phyloP scores from a whole-genome alignment of 2,888 invertebrate species.

The Polydrusus cervinus region DNA sequence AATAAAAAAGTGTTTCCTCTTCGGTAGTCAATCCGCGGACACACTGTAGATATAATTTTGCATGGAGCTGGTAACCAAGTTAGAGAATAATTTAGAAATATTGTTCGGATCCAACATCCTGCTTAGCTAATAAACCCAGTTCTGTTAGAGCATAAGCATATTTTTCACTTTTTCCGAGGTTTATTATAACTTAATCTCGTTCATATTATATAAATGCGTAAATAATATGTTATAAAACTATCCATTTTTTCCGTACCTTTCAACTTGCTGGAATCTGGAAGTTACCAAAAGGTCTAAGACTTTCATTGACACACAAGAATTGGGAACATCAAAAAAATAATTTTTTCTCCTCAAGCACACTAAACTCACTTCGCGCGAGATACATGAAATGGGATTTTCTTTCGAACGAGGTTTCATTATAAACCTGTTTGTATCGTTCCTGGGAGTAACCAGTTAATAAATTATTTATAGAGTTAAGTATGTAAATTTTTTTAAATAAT shows the following conservation, averaged over 20 bases:
- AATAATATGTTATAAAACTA: neutral
- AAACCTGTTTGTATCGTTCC: slow-evolving; percentile 11
- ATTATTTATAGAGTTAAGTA: slow-evolving; percentile 29
- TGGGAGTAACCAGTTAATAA: slow-evolving; percentile 32
- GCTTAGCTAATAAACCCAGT: too few species aligned
- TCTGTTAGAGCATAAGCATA: too few species aligned
- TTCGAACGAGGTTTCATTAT: slow-evolving; percentile 4
- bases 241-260: slow-evolving; percentile 63
- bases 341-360: neutral
- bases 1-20: too few species aligned
- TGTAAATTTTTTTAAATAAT: slow-evolving; percentile 13
- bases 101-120: too few species aligned
- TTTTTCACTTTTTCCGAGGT: neutral
- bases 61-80: too few species aligned
- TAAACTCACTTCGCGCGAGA: neutral
- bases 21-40: too few species aligned
- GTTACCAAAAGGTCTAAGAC: slow-evolving; percentile 66
- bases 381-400: slow-evolving; percentile 20
- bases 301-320: slow-evolving; percentile 71
- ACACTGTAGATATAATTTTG: too few species aligned
- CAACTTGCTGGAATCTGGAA: slow-evolving; percentile 68
- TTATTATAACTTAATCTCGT: neutral
- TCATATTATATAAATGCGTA: too few species aligned
- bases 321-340: slow-evolving; percentile 40
- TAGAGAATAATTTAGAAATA: too few species aligned